phyloP scores from a whole-genome alignment of 1,140 invertebrate species.

The Aphaenogaster ashmeadi region DNA sequence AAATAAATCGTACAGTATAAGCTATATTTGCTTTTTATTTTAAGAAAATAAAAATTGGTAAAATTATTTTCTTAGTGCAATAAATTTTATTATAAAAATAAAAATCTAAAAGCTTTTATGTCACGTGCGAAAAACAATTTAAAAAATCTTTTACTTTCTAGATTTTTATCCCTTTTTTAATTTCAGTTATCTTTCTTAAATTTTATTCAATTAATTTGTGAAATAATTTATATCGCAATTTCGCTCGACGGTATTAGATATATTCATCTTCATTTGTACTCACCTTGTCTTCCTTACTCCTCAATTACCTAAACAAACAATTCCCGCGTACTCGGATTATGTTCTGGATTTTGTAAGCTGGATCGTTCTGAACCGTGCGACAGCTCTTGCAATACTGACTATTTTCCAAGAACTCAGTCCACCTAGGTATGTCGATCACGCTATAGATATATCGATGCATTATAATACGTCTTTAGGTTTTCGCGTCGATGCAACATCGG shows the following conservation, averaged over 20 bases:
- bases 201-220: neutral
- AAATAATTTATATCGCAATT: neutral
- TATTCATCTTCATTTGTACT: neutral
- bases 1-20: neutral
- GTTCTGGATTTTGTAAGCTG: neutral
- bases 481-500: neutral
- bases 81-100: neutral
- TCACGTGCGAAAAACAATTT: neutral
- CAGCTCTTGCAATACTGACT: slow-evolving; percentile 17
- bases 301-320: neutral
- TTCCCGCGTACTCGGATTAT: neutral
- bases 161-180: neutral
- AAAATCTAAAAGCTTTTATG: neutral
- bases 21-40: neutral
- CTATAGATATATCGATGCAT: neutral
- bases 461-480: neutral
- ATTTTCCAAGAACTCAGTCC: neutral
- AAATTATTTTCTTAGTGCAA: neutral
- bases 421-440: neutral
- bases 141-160: neutral
- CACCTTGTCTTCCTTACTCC: neutral
- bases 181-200: neutral
- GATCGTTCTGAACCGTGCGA: neutral
- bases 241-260: neutral
- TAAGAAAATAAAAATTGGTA: neutral